Evolutionary conservation across 1,140 invertebrate genomes (phyloP), one percentile per base, ranked within the genome.

Genomic region (Cephus cinctus): DNA sequence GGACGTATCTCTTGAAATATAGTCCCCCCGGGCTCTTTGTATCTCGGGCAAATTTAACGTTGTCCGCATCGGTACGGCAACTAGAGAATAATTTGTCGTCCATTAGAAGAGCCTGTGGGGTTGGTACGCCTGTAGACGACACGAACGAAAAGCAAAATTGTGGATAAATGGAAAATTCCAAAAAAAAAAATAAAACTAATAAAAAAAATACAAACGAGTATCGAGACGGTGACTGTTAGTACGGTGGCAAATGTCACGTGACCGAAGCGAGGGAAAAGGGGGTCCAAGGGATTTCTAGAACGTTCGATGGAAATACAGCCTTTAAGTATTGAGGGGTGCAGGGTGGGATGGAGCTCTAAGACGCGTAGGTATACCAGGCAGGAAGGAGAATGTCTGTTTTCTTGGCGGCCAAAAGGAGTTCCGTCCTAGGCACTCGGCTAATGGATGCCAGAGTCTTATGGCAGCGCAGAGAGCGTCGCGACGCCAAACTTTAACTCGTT

Each of bases 401-500:
- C 71, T 74, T 68, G 69, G 73, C 74, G 71, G 72, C 59, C 66
- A 77, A 77, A 75, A 75, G 72, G 73, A 75, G 70, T 66, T 65
- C 63, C 62, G 64, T 51, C 61, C 52, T 54, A 67, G 66, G 71
- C 65, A 75, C 72, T 77, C 67, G 69, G 71, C 72, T 77, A 77
- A 77, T 76, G 75, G 75, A 74, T 76, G 68, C 71, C 53, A 63
- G 61, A 69, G 68, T 70, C 66, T 67, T 65, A 71, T 58, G 64
- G 52, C 59, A 58, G 57, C 12, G 61, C 21, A 43, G 51, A 39
- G 44, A 54, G 47, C 64, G 55, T 61, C 67, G 69, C 69, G 71
- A 71, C 75, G 71, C 73, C 72, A 75, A 77, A 77, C 75, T 77
- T 77, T 73, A 76, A 77, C 73, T 75, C 75, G 73, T 76, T 77